Percentiles rank a stretch among this genome's conserved stretches.
These are phyloP conservation scores for Vidua chalybeata DNA, from an alignment of 2,113 vertebrate species.

Conservation along the genomic window DNA sequence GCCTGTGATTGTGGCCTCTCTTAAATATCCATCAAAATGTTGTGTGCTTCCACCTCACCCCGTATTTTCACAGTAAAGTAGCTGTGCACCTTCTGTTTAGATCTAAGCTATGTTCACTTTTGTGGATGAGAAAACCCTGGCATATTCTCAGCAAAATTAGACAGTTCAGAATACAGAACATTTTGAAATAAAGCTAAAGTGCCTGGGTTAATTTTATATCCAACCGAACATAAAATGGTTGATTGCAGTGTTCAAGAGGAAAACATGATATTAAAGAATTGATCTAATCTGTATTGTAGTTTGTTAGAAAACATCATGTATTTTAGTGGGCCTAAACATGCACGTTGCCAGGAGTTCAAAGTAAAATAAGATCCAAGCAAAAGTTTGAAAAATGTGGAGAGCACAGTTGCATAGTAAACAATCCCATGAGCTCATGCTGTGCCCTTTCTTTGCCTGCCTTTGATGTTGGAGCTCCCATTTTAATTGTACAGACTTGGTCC, in stretches of 20 bases:
- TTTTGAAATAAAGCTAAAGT: not conserved
- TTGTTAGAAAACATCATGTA: conserved; percentile 5
- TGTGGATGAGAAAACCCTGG: not conserved
- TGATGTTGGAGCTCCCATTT: conserved; percentile 20
- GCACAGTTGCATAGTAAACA: not conserved
- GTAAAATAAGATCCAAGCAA: not conserved
- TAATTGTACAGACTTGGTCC: not conserved
- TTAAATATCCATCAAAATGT: not conserved
- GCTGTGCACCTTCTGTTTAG: not conserved
- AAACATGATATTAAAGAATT: not conserved
- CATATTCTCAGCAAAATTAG: not conserved
- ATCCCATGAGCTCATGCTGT: conserved; percentile 20
- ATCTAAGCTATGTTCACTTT: not conserved
- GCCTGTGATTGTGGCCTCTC: not conserved
- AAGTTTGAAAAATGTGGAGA: not conserved
- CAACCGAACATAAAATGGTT: not conserved
- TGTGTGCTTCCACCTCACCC: not conserved
- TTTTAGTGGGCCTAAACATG: not conserved
- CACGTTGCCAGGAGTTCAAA: not conserved
- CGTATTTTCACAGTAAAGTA: not conserved
- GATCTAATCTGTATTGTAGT: not conserved
- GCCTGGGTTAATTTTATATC: not conserved
- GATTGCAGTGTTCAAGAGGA: not conserved
- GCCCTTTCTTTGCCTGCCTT: conserved; percentile 20
- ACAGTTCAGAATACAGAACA: not conserved